These are phyloP conservation scores for Crossaster papposus DNA, from an alignment of 53 echinoderm and acorn worm species.

Conservation along the genomic window DNA sequence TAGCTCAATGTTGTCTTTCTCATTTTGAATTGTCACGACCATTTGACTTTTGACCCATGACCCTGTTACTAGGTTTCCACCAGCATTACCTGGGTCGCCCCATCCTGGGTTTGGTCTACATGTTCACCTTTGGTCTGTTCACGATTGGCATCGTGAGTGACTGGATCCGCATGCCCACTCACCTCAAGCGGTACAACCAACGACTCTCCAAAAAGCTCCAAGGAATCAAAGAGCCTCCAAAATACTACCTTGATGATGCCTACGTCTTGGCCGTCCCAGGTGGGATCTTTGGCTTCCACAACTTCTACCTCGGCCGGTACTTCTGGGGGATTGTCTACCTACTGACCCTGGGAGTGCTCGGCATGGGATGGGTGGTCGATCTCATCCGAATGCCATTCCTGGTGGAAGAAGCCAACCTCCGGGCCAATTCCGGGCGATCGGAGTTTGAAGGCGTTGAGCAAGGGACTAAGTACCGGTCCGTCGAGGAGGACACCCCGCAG, in stretches of 20 bases:
- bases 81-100: constrained; percentile 69
- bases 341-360: constrained; percentile 67
- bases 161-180: constrained; percentile 66
- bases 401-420: constrained; percentile 61
- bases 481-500: not conserved
- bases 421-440: constrained; percentile 6
- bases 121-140: constrained; percentile 61
- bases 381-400: constrained; percentile 66
- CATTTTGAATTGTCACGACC: not conserved
- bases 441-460: constrained; percentile 2
- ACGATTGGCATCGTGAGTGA: constrained; percentile 65
- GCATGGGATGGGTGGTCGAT: constrained; percentile 78
- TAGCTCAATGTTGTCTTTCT: not conserved
- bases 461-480: constrained; percentile 5
- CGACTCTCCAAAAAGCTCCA: not conserved
- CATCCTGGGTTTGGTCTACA: constrained; percentile 68
- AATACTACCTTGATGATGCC: constrained; percentile 68
- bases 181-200: constrained; percentile 59
- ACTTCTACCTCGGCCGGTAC: constrained; percentile 74
- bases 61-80: constrained; percentile 62
- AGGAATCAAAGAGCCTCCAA: constrained; percentile 15
- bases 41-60: not conserved
- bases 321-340: constrained; percentile 73
- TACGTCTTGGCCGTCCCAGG: constrained; percentile 72
- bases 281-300: constrained; percentile 72